Evolutionary conservation across 2,113 vertebrate genomes (phyloP), one percentile per base, ranked within the genome.

Genomic region (Rynchops niger): DNA sequence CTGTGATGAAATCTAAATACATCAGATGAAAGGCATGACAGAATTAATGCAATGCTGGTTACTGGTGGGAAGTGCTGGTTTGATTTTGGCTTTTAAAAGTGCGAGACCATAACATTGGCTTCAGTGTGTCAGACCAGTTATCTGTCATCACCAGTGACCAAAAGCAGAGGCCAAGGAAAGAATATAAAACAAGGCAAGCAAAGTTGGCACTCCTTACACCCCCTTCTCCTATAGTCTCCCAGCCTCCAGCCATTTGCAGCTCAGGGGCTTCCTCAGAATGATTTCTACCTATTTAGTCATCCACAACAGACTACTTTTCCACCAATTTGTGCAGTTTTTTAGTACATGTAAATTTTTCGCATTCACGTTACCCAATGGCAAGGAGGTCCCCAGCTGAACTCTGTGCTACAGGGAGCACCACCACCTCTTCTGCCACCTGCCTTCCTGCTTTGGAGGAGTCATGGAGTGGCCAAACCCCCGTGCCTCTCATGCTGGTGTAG

Each of bases 91-190:
- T 55, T 82, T 40, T 56, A n/a, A 5, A 88, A 74, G 16, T 36
- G 27, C 27, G 20, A 56, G 22, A 32, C 26, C 1, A 0, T 69
- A 73, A 49, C 16, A 19, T 4, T 18, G n/a, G 32, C 30, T 61
- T 84, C 34, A 70, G 16, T 38, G 34, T 65, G 34, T 88, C 55
- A 62, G 36, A 58, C 50, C 25, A 58, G 30, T 47, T 77, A 47
- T 26, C 34, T 1, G 1, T 78, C 73, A 73, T 70, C 45, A 52
- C 20, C 11, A n/a, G 15, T 55, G 38, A 40, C 26, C 63, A 71
- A 71, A 77, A 56, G 30, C 66, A 76, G 80, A 86, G 25, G 15
- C 43, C 34, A 22, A 53, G 45, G 63, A 70, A 67, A 72, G 62
- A 86, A 38, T 11, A 26, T 66, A 72, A 88, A 70, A 34, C 10